Evolutionary conservation across 2,113 vertebrate species (phyloP).

Genomic region (Halichoeres trimaculatus): DNA sequence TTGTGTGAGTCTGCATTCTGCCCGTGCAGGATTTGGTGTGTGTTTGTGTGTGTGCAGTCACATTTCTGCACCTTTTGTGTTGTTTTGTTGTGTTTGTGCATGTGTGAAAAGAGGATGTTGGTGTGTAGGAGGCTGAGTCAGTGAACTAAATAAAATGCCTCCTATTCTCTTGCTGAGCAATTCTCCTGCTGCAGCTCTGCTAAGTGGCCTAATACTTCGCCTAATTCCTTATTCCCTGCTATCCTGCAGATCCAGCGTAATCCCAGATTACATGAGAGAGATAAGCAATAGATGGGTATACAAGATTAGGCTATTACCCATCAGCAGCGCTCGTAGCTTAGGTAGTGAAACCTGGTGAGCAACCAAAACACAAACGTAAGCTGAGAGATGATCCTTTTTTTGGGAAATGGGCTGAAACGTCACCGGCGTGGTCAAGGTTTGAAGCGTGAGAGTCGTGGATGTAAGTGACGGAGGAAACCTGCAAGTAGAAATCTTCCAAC

Average conservation of each 20-base stretch:
- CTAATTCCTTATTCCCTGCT: conserved; percentile 45
- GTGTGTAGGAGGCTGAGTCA: conserved; percentile 36
- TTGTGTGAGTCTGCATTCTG: neutral
- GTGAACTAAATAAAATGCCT: conserved; percentile 60
- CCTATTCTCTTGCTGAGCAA: conserved; percentile 32
- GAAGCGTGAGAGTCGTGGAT: neutral
- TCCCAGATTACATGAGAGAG: conserved; percentile 65
- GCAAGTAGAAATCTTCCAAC: neutral
- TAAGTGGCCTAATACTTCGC: conserved; percentile 64
- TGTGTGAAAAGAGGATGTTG: conserved; percentile 23
- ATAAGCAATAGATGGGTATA: conserved; percentile 60
- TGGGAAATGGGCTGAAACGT: neutral
- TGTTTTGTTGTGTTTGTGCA: conserved; percentile 36
- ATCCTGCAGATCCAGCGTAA: conserved; percentile 62
- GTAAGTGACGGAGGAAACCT: neutral
- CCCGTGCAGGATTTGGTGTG: neutral
- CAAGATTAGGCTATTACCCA: conserved; percentile 55
- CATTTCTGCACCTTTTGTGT: conserved; percentile 18
- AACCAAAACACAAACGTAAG: conserved; percentile 12
- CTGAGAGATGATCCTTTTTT: neutral
- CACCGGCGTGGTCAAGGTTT: too few relatives aligned
- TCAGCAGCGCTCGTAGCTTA: conserved; percentile 27
- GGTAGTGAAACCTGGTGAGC: conserved; percentile 38
- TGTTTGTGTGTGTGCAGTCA: conserved; percentile 12
- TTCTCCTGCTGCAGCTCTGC: conserved; percentile 36